Conservation (phyloP, 2,797 vertebrate species). For the Telmatherina bonti region DNA sequence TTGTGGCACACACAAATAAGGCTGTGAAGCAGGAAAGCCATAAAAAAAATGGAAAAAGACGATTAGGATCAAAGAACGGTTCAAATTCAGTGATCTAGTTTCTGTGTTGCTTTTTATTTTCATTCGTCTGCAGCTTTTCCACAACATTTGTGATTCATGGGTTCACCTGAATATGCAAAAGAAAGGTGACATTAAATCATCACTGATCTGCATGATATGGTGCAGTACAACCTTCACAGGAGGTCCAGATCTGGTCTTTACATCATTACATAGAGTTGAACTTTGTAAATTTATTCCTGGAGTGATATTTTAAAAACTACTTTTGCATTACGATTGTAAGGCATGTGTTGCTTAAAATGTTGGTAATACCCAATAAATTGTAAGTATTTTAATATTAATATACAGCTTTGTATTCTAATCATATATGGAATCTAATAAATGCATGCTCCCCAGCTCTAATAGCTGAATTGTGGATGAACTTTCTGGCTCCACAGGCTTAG, state of each 20-base stretch:
- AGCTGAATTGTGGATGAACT: not conserved
- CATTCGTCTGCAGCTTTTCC: not conserved
- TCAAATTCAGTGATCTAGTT: not conserved
- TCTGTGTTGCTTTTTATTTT: conserved; percentile 1
- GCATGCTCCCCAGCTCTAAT: not conserved
- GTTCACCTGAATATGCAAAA: not conserved
- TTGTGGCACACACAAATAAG: too few relatives aligned
- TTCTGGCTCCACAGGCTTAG: not conserved
- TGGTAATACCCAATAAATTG: not conserved
- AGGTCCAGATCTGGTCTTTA: not conserved
- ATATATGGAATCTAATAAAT: not conserved
- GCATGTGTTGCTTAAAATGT: not conserved
- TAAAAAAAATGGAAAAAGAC: not conserved
- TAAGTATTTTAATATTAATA: not conserved
- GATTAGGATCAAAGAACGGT: not conserved
- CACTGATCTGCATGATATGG: not conserved
- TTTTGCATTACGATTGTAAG: too few relatives aligned
- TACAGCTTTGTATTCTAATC: not conserved
- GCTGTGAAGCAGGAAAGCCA: too few relatives aligned
- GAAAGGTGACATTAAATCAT: conserved; percentile 1
- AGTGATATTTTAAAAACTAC: too few relatives aligned
- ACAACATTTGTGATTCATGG: not conserved
- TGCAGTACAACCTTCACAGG: not conserved
- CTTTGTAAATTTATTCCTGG: too few relatives aligned
- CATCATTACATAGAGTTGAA: not conserved